These are phyloP conservation scores for Empidonax traillii DNA, from an alignment of 2,113 vertebrate genomes.

Conservation along the genomic window DNA sequence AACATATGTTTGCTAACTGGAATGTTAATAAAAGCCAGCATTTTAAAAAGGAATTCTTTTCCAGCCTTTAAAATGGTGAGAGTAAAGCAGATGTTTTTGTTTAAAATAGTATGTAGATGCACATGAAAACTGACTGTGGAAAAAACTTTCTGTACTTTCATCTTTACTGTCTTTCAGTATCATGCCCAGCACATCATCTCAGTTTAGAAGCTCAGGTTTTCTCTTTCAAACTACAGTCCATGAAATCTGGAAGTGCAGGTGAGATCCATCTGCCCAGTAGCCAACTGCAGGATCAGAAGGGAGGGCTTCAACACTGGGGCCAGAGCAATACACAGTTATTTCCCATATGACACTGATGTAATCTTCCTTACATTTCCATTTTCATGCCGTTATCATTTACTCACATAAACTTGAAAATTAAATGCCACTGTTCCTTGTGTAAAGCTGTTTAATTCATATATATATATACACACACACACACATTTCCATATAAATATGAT, in stretches of 20 bases:
- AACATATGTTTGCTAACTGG: constrained; percentile 14
- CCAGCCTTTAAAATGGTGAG: not conserved
- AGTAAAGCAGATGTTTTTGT: constrained; percentile 37
- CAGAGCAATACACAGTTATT: not conserved
- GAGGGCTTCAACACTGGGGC: not conserved
- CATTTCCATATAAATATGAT: not conserved
- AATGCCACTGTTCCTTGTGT: not conserved
- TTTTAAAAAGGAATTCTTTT: not conserved
- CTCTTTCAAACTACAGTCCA: not conserved
- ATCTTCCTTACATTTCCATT: not conserved
- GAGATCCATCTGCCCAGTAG: not conserved
- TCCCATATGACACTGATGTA: not conserved
- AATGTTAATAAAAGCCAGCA: constrained; percentile 6
- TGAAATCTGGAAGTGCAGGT: not conserved
- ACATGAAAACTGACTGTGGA: not conserved
- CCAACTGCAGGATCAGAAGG: not conserved
- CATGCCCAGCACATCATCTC: not conserved
- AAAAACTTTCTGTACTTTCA: constrained; percentile 17
- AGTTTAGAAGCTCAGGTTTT: not conserved
- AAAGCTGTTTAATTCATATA: not conserved
- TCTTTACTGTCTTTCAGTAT: constrained; percentile 12
- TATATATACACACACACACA: not conserved
- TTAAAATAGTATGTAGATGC: constrained; percentile 17
- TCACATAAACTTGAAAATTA: not conserved
- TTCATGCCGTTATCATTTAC: not conserved